phyloP scores from a whole-genome alignment of 2,113 vertebrate genomes.

The Prinia subflava region DNA sequence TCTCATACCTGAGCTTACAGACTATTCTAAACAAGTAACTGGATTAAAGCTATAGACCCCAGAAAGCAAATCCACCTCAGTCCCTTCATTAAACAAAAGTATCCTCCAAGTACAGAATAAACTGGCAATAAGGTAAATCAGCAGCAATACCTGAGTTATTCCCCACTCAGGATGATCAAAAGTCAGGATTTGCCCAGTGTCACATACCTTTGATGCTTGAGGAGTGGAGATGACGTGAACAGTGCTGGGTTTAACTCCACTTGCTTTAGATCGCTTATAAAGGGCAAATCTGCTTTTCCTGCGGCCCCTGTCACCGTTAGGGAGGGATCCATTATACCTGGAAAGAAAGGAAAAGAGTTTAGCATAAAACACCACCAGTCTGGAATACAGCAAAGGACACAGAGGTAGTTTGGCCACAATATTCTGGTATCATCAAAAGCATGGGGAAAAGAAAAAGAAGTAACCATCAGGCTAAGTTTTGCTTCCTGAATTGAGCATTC shows the following conservation, averaged over 20 bases:
- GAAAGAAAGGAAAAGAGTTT: not conserved
- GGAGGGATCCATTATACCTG: conserved; percentile 97
- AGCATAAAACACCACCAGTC: not conserved
- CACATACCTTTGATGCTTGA: conserved; percentile 90
- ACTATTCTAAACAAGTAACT: not conserved
- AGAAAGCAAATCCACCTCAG: not conserved
- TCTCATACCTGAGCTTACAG: not conserved
- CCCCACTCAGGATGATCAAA: not conserved
- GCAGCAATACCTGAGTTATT: not conserved
- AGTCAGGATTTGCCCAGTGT: not conserved
- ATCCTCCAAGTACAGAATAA: not conserved
- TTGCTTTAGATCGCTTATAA: conserved; percentile 88
- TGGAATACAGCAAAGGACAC: not conserved
- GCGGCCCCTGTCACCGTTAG: conserved; percentile 91
- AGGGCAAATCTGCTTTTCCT: conserved; percentile 98
- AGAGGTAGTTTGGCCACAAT: not conserved
- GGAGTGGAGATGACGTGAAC: conserved; percentile 93
- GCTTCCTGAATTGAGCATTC: not conserved
- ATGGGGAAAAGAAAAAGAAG: not conserved
- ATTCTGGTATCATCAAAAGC: not conserved
- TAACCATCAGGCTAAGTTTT: not conserved
- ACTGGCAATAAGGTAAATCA: not conserved
- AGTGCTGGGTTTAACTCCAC: conserved; percentile 91
- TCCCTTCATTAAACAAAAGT: not conserved
- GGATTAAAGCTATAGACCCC: not conserved